Evolutionary conservation across 1,140 invertebrate genomes (phyloP).

Genomic region (Thaumetopoea pityocampa): DNA sequence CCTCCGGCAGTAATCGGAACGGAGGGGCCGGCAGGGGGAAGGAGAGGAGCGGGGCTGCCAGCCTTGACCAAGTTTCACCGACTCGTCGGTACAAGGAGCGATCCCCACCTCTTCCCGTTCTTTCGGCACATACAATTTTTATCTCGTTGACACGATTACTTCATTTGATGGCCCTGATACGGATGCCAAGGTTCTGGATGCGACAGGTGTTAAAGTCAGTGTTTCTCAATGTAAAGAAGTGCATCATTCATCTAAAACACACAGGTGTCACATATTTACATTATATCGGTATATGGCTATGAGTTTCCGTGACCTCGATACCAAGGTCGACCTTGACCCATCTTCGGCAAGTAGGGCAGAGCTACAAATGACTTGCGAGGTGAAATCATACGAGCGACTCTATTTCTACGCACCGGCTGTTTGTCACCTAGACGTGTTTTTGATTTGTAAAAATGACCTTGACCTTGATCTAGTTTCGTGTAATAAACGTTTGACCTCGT

Average conservation of each 20-base stretch:
- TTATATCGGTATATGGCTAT: slow-evolving; percentile 9
- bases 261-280: not conserved
- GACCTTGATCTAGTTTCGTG: slow-evolving; percentile 73
- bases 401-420: slow-evolving; percentile 55
- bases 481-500: slow-evolving; percentile 72
- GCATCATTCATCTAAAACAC: slow-evolving; percentile 2
- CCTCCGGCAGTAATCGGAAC: slow-evolving; percentile 35
- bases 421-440: slow-evolving; percentile 63
- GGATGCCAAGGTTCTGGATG: slow-evolving; percentile 43
- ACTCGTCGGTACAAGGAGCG: slow-evolving; percentile 68
- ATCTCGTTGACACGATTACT: slow-evolving; percentile 67
- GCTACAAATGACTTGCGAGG: slow-evolving; percentile 56
- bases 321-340: slow-evolving; percentile 64
- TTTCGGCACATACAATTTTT: slow-evolving; percentile 67
- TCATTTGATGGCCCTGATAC: slow-evolving; percentile 48
- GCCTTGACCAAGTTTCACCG: slow-evolving; percentile 74
- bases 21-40: slow-evolving; percentile 21
- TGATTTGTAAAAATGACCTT: slow-evolving; percentile 75
- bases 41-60: slow-evolving; percentile 39
- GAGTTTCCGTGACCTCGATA: slow-evolving; percentile 28
- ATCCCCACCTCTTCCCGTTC: slow-evolving; percentile 72
- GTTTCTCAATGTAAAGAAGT: slow-evolving; percentile 4
- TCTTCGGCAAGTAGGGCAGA: slow-evolving; percentile 52
- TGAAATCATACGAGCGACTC: slow-evolving; percentile 48
- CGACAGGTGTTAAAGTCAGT: slow-evolving; percentile 6